These are phyloP conservation scores for Drosophila rufa DNA, from an alignment of 1,140 invertebrate genomes.

Conservation along the genomic window DNA sequence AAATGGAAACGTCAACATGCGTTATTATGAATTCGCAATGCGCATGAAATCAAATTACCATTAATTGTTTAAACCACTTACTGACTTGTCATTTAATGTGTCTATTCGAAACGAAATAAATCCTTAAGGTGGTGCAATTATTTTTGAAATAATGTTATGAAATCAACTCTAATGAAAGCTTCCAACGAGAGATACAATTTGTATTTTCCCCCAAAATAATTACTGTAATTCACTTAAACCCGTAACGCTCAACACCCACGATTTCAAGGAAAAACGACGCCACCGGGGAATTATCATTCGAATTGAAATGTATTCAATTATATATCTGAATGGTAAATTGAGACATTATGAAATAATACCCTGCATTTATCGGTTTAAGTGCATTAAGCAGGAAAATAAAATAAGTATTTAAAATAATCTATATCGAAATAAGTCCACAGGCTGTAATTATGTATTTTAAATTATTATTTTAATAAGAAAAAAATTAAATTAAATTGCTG, in stretches of 20 bases:
- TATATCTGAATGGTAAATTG: conserved; percentile 7
- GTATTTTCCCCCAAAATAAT: conserved; percentile 12
- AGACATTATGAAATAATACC: neutral
- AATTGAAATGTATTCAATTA: conserved; percentile 12
- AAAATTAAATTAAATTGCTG: neutral
- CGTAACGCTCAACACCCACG: too few relatives aligned
- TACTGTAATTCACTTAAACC: conserved; percentile 14
- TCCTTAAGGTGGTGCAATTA: conserved; percentile 2
- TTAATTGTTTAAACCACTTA: conserved; percentile 15
- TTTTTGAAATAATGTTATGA: neutral
- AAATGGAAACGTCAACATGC: conserved; percentile 10
- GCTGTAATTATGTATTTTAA: conserved; percentile 1
- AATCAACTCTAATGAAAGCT: neutral
- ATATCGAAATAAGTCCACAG: neutral
- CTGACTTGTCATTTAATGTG: conserved; percentile 3
- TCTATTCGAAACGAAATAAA: conserved; percentile 14
- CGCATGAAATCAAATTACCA: conserved; percentile 21
- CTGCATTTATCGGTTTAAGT: neutral
- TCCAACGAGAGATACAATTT: neutral
- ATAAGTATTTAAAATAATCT: neutral
- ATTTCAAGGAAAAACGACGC: neutral
- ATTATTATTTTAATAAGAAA: neutral
- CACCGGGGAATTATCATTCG: neutral
- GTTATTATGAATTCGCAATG: conserved; percentile 1
- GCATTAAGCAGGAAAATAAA: neutral